Evolutionary conservation across 2,113 vertebrate species (phyloP).

Genomic region (Globicephala melas): DNA sequence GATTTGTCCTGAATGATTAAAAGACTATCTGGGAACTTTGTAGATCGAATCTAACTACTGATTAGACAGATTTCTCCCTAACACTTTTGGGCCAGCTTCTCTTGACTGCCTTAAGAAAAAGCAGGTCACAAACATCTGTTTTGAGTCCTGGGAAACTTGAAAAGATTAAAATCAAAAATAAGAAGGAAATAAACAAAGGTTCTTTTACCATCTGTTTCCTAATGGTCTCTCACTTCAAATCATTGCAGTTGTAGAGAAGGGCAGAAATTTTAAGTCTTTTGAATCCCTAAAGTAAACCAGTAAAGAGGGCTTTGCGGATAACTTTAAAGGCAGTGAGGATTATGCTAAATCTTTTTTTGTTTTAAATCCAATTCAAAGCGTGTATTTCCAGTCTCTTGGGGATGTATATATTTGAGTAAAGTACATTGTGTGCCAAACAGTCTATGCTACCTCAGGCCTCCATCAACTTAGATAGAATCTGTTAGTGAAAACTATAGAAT

Average conservation of each 20-base stretch:
- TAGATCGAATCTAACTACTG: background rate
- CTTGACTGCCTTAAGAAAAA: slow-evolving; percentile 22
- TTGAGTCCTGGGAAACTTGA: slow-evolving; percentile 54
- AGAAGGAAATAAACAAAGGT: slow-evolving; percentile 55
- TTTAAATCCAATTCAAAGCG: background rate
- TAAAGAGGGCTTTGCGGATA: background rate
- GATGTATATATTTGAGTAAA: background rate
- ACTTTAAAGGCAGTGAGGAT: background rate
- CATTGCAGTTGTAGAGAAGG: background rate
- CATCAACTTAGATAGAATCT: background rate
- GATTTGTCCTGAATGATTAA: background rate
- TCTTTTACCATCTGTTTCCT: slow-evolving; percentile 56
- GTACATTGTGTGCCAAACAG: background rate
- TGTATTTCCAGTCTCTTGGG: background rate
- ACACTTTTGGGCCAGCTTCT: slow-evolving; percentile 23
- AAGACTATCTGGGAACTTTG: background rate
- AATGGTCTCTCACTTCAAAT: slow-evolving; percentile 27
- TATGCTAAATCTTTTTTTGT: background rate
- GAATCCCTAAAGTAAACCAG: slow-evolving; percentile 21
- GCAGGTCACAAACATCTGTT: slow-evolving; percentile 49
- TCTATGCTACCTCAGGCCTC: background rate
- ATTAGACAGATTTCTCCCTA: slow-evolving; percentile 36
- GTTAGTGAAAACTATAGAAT: background rate
- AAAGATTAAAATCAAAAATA: slow-evolving; percentile 64
- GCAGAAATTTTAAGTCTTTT: slow-evolving; percentile 20